These are phyloP conservation scores for Trogon melanurus DNA, from an alignment of 2,113 vertebrate species.

Conservation along the genomic window DNA sequence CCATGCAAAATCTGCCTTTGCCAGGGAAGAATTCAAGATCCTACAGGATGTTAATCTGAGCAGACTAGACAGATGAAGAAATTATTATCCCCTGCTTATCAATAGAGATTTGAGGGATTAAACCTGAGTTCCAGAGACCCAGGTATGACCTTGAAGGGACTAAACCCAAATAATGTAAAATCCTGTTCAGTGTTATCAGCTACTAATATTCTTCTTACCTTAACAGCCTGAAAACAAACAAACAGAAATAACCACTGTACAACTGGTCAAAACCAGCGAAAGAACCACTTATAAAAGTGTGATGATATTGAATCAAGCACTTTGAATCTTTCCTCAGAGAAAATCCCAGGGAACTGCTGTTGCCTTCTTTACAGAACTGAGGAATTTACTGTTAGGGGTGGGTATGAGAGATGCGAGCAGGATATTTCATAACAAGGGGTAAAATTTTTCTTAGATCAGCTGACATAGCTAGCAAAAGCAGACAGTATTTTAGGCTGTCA, in stretches of 20 bases:
- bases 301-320: background rate
- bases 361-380: background rate
- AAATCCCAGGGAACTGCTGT: background rate
- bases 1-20: background rate
- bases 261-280: background rate
- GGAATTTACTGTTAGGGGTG: background rate
- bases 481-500: background rate
- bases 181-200: background rate
- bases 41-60: background rate
- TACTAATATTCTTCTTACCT: background rate
- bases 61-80: slow-evolving; percentile 6
- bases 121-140: background rate
- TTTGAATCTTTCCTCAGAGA: background rate
- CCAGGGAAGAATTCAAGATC: background rate
- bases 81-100: slow-evolving; percentile 19
- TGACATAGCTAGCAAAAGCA: background rate
- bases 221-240: background rate
- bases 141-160: slow-evolving; percentile 11
- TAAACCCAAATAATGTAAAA: background rate
- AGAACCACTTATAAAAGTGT: background rate
- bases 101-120: slow-evolving; percentile 9
- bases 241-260: background rate
- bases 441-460: background rate
- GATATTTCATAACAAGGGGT: background rate
- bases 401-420: background rate